Conservation (phyloP, 2,113 vertebrate genomes). For the Halichoerus grypus region DNA sequence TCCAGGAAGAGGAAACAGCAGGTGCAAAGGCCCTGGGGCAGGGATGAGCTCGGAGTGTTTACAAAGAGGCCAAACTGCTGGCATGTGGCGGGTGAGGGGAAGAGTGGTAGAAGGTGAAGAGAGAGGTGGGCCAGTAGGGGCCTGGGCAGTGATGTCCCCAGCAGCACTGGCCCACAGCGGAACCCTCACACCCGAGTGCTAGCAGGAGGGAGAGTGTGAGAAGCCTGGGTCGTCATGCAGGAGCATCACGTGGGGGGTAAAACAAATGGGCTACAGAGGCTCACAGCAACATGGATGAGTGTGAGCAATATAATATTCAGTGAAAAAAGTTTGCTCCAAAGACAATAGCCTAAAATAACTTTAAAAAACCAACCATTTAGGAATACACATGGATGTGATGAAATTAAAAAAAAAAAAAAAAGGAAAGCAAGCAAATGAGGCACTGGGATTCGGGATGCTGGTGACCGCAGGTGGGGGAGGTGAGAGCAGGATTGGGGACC, state of each 20-base stretch:
- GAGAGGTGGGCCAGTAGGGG: neutral
- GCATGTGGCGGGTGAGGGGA: neutral
- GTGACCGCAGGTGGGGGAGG: neutral
- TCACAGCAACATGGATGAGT: too few relatives aligned
- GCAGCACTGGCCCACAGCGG: neutral
- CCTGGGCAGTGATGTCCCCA: too few relatives aligned
- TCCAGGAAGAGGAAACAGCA: neutral
- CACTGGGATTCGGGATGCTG: neutral
- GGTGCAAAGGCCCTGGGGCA: constrained; percentile 1
- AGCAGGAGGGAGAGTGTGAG: neutral
- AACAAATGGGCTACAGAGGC: neutral
- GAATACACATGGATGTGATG: neutral
- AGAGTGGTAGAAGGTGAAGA: accelerated
- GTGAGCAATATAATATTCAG: neutral
- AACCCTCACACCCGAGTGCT: neutral
- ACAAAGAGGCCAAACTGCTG: neutral
- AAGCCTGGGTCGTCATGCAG: accelerated
- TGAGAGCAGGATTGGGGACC: neutral
- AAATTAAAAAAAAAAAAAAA: neutral
- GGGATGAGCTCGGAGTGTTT: neutral
- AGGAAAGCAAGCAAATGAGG: neutral
- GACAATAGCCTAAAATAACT: constrained; percentile 3
- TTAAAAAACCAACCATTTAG: neutral
- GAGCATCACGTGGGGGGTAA: neutral
- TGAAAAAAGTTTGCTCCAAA: neutral